Percentiles rank a stretch among this genome's conserved stretches.
phyloP scores from a whole-genome alignment of 2,113 vertebrate species.

The Epinephelus moara region DNA sequence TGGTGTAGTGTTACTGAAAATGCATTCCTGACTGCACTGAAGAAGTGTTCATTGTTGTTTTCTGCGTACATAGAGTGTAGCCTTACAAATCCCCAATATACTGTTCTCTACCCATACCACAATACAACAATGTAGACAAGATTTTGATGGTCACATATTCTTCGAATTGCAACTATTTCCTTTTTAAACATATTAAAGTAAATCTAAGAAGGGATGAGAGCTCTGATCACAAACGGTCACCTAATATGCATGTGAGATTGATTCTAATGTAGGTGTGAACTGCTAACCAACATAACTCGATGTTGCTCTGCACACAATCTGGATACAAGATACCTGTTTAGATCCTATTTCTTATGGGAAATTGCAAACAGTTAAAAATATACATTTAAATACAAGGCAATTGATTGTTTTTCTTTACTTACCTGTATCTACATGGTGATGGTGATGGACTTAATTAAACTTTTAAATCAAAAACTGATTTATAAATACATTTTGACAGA shows the following conservation, averaged over 20 bases:
- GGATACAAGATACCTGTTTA: background rate
- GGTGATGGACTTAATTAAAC: background rate
- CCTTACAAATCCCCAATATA: background rate
- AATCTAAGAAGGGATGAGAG: background rate
- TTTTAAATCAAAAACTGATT: background rate
- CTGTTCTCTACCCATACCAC: background rate
- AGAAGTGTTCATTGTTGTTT: background rate
- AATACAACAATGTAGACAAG: background rate
- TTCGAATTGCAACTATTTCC: background rate
- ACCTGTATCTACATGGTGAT: background rate
- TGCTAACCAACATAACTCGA: background rate
- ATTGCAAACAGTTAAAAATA: background rate
- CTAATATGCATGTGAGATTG: constrained; percentile 1
- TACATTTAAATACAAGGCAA: background rate
- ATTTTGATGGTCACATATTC: background rate
- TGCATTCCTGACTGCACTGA: background rate
- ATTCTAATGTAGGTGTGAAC: constrained; percentile 2
- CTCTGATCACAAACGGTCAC: background rate
- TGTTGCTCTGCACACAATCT: background rate
- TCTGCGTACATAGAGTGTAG: background rate
- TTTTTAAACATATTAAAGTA: background rate
- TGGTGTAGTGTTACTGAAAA: background rate
- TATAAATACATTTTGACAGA: background rate
- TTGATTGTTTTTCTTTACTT: background rate
- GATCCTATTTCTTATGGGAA: background rate